Percentiles rank a stretch among this genome's conserved stretches.
These are phyloP conservation scores for Rhabditophanes sp. DNA, from an alignment of 2,888 invertebrate species.

Conservation along the genomic window DNA sequence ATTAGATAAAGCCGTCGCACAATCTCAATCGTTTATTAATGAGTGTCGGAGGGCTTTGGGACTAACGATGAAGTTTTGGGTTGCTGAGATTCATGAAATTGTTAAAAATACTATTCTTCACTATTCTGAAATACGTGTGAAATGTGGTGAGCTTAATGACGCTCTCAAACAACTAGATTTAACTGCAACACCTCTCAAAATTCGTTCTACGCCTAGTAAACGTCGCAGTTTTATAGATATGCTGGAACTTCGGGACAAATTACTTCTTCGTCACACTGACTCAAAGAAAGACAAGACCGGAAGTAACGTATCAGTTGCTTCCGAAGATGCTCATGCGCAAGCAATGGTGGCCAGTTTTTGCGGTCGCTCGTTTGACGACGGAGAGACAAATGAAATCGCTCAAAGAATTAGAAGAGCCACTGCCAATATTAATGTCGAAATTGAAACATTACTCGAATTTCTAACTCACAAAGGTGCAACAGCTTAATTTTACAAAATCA, in stretches of 20 bases:
- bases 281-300: constrained; percentile 26
- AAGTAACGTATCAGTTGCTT: constrained; percentile 40
- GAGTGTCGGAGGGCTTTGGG: constrained; percentile 43
- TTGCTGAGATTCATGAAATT: constrained; percentile 44
- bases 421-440: constrained; percentile 43
- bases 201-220: constrained; percentile 43
- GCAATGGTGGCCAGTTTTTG: constrained; percentile 44
- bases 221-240: constrained; percentile 43
- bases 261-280: constrained; percentile 24
- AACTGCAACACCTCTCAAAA: constrained; percentile 44
- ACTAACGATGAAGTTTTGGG: constrained; percentile 45
- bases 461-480: constrained; percentile 42
- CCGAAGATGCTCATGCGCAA: constrained; percentile 43
- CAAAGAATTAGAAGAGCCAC: constrained; percentile 43
- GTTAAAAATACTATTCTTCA: constrained; percentile 44
- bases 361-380: constrained; percentile 43
- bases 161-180: constrained; percentile 43
- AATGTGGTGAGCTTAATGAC: constrained; percentile 43
- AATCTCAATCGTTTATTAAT: constrained; percentile 44
- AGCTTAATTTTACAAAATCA: constrained; percentile 5
- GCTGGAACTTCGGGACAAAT: constrained; percentile 38
- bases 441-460: constrained; percentile 43
- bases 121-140: constrained; percentile 42
- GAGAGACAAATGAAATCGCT: constrained; percentile 44
- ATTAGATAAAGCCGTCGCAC: constrained; percentile 43